Base-by-base conservation (phyloP, 2,113 vertebrate genomes). In the Grammomys dolichurus region DNA sequence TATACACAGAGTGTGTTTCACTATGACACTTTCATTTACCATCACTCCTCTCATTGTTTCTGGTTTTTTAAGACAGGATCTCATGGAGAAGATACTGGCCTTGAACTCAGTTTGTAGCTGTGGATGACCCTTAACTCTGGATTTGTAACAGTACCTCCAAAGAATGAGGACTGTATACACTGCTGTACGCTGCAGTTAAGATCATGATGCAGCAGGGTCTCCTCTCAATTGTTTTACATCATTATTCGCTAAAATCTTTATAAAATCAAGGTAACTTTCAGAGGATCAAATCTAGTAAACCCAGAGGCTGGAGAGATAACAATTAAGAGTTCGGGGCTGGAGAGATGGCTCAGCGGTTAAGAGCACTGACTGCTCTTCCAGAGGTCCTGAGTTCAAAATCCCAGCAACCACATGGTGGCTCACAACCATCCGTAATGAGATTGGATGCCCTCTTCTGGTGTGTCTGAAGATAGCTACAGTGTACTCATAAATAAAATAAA, bases 181-280 rank as follows among this genome's bases (percentile, higher is more conserved):
- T 56, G 51, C 31, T 54, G 33, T 20, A n/a, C 70, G 58, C 1
- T 69, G 8, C 8, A 63, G 33, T 90, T 13, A 89, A 90, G 95
- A 69, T 31, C 24, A 65, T 43, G 8, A 33, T 11, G 56, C 46
- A 65, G 90, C 63, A 89, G 5, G 48, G 70, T 56, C 88, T 51
- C 91, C 87, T 95, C n/a, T 76, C 63, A 58, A 82, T 0, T 85
- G 70, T 72, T 87, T 78, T 80, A 40, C 33, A 87, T 22, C 78
- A 78, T 78, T 90, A 91, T 56, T 91, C 67, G 33, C 90, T 92
- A 91, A 93, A 94, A 91, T 46, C 6, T 93, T 89, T 75, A 96
- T 4, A 94, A 16, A 94, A 58, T 72, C 48, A 80, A 93, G 28
- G 73, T 91, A 84, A 19, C 86, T 60, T 92, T 87, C 33, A 84